These are phyloP conservation scores for Caenorhabditis sp. DNA, from an alignment of 2,888 invertebrate species.

Conservation along the genomic window DNA sequence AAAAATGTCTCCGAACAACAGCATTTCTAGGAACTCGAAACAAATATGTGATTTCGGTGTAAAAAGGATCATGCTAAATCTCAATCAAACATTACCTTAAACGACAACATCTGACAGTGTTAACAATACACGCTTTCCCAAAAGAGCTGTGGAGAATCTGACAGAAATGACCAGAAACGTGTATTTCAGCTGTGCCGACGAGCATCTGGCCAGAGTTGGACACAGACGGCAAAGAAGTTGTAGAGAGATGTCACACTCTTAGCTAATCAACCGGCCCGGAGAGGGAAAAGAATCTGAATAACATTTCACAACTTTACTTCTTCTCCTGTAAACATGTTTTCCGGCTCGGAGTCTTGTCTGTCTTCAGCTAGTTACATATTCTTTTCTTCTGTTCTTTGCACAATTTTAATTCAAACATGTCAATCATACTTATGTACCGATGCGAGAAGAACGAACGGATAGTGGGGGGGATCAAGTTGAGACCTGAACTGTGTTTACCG, in stretches of 20 bases:
- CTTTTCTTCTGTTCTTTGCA: not conserved
- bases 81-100: no score
- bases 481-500: not conserved
- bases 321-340: constrained; percentile 4
- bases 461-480: not conserved
- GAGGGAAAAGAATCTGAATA: constrained; percentile 27
- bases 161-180: constrained; percentile 12
- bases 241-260: constrained; percentile 40
- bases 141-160: no score
- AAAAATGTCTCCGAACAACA: no score
- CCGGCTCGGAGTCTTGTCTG: not conserved
- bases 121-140: no score
- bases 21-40: no score
- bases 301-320: not conserved
- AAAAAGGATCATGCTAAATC: no score
- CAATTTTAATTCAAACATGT: no score
- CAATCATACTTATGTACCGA: constrained; percentile 23
- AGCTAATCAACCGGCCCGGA: constrained; percentile 42
- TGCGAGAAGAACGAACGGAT: constrained; percentile 10
- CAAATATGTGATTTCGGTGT: no score
- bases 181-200: constrained; percentile 21
- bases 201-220: constrained; percentile 24
- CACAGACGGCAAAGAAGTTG: constrained; percentile 21
- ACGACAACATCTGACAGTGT: no score
- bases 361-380: not conserved